These are phyloP conservation scores for Oscheius myriophilus DNA, from an alignment of 2,888 invertebrate species.

Conservation along the genomic window DNA sequence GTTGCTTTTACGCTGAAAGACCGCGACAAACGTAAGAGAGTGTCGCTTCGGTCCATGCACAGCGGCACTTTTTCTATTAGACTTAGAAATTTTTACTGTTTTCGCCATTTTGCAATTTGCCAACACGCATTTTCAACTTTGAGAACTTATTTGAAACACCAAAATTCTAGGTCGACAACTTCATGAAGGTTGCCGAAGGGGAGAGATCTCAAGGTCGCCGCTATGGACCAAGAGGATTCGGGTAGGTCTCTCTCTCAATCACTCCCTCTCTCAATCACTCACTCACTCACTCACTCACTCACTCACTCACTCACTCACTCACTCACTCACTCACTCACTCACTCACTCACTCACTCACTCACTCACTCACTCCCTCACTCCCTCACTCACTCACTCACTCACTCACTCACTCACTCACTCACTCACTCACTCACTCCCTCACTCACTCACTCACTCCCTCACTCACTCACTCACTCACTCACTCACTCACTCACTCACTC, in stretches of 20 bases:
- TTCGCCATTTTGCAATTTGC: slow-evolving; percentile 1
- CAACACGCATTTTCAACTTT: neutral
- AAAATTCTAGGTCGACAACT: slow-evolving; percentile 61
- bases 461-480: neutral
- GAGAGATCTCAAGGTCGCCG: slow-evolving; percentile 16
- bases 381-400: neutral
- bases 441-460: neutral
- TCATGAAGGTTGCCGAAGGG: slow-evolving; percentile 58
- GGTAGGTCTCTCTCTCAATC: neutral
- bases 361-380: too few species aligned
- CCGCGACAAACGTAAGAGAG: slow-evolving; percentile 17
- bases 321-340: too few species aligned
- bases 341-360: too few species aligned
- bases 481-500: neutral
- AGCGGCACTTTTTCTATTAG: neutral
- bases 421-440: neutral
- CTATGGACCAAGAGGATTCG: neutral
- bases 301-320: too few species aligned
- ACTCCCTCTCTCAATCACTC: neutral
- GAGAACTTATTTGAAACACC: too few species aligned
- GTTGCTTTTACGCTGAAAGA: slow-evolving; percentile 46
- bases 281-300: too few species aligned
- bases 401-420: neutral
- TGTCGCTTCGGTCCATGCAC: slow-evolving; percentile 33
- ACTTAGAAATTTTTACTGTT: slow-evolving; percentile 2